phyloP scores from a whole-genome alignment of 2,888 invertebrate species.

The Priocnemis perturbator region DNA sequence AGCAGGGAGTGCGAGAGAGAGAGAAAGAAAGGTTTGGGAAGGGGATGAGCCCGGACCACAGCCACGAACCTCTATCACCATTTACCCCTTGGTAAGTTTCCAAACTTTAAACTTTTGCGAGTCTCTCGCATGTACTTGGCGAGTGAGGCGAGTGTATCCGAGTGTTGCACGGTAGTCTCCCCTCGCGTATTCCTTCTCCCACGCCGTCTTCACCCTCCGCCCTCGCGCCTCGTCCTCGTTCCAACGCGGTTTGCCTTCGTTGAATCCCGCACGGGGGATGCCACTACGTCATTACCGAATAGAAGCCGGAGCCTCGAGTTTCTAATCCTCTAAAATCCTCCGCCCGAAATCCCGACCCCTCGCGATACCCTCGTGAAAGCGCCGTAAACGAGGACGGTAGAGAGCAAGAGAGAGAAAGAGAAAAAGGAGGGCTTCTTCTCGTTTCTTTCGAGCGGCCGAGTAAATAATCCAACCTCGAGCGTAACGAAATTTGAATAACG shows the following conservation, averaged over 20 bases:
- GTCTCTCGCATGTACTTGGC: slow-evolving; percentile 40
- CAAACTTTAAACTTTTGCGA: slow-evolving; percentile 56
- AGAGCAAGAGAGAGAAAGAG: no score
- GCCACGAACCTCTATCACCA: slow-evolving; percentile 36
- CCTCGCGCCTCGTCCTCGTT: background rate
- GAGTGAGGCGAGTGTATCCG: slow-evolving; percentile 18
- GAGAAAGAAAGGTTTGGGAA: no score
- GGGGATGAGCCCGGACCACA: background rate
- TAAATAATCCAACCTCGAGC: slow-evolving; percentile 15
- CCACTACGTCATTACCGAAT: slow-evolving; percentile 7
- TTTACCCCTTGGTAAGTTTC: slow-evolving; percentile 61
- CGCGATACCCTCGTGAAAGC: slow-evolving; percentile 3
- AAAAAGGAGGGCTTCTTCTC: background rate
- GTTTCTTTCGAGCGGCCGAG: slow-evolving; percentile 7
- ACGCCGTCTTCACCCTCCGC: background rate
- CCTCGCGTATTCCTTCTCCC: background rate
- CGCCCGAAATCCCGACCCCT: background rate
- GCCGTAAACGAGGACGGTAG: slow-evolving; percentile 12
- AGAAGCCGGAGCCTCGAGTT: slow-evolving; percentile 23
- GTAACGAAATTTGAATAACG: slow-evolving; percentile 20
- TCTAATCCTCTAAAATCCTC: slow-evolving; percentile 48
- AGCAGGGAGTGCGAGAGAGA: background rate
- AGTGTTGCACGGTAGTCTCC: slow-evolving; percentile 13
- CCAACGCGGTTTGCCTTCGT: background rate
- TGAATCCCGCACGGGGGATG: background rate